Percentiles rank a stretch among this genome's conserved stretches.
Conservation (phyloP, 2,797 vertebrate genomes). For the Eulemur coronatus region DNA sequence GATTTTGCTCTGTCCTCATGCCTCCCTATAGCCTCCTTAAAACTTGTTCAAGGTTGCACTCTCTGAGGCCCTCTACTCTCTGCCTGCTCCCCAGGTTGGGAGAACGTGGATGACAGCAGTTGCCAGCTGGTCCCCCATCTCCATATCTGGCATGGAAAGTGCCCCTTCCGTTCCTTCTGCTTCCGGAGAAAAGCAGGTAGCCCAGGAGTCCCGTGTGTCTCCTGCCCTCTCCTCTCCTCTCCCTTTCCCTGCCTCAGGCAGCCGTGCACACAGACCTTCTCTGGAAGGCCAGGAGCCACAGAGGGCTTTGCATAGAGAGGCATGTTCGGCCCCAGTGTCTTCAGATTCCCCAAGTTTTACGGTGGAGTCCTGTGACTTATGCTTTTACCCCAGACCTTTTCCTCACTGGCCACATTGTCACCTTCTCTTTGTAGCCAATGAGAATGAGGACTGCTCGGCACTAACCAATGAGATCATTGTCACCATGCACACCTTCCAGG, state of each 20-base stretch:
- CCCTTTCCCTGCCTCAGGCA: rapidly evolving
- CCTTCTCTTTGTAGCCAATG: constrained; percentile 60
- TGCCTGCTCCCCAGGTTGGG: constrained; percentile 72
- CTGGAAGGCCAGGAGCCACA: background rate
- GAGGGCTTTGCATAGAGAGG: background rate
- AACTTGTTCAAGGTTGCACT: background rate
- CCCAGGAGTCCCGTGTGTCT: background rate
- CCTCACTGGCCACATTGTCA: background rate
- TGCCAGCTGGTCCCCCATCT: constrained; percentile 76
- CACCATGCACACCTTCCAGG: constrained; percentile 80
- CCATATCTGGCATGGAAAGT: constrained; percentile 80
- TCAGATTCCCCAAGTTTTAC: background rate
- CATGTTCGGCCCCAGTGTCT: background rate
- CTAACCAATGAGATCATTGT: constrained; percentile 76
- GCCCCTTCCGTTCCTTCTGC: constrained; percentile 80
- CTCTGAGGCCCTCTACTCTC: background rate
- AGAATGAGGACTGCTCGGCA: constrained; percentile 54
- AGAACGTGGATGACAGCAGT: constrained; percentile 77
- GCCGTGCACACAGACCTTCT: no score
- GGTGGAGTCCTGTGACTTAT: background rate
- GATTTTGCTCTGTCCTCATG: background rate
- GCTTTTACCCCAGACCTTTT: background rate
- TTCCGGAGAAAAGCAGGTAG: constrained; percentile 79
- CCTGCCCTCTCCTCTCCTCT: background rate
- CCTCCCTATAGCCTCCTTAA: background rate